A percentile compares a stretch with the other conserved stretches of the same genome.
These are phyloP conservation scores for Microplitis mediator DNA, from an alignment of 1,140 invertebrate genomes.

Conservation along the genomic window DNA sequence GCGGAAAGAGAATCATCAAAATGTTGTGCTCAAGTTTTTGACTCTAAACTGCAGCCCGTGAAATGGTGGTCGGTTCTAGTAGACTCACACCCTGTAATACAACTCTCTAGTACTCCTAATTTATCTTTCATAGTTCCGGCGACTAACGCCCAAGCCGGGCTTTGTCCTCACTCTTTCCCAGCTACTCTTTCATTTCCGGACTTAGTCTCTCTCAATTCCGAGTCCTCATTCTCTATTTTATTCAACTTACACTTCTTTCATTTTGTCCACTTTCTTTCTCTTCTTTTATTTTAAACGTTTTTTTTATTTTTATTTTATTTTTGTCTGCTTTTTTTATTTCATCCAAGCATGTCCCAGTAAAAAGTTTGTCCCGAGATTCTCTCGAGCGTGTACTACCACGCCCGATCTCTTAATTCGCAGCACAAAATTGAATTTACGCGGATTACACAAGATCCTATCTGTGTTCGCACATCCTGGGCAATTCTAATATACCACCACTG, in stretches of 20 bases:
- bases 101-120: not conserved
- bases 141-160: not conserved
- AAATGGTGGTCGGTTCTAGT: not conserved
- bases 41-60: too few relatives aligned
- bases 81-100: not conserved
- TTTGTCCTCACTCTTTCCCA: not conserved
- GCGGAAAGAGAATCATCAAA: too few relatives aligned
- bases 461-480: not conserved
- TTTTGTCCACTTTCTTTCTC: not conserved
- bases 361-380: not conserved
- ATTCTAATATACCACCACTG: not conserved
- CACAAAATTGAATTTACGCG: not conserved
- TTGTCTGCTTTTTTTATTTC: not conserved
- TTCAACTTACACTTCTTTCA: not conserved
- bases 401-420: constrained; percentile 3
- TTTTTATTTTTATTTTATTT: not conserved
- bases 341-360: not conserved
- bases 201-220: not conserved
- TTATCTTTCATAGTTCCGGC: constrained; percentile 5
- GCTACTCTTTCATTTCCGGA: not conserved
- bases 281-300: not conserved
- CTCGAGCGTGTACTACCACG: not conserved
- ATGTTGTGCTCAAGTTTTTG: too few relatives aligned
- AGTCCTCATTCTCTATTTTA: not conserved
- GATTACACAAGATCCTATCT: constrained; percentile 2